Evolutionary conservation across 2,888 invertebrate species (phyloP), one percentile per base, ranked within the genome.

Genomic region (Actias luna): DNA sequence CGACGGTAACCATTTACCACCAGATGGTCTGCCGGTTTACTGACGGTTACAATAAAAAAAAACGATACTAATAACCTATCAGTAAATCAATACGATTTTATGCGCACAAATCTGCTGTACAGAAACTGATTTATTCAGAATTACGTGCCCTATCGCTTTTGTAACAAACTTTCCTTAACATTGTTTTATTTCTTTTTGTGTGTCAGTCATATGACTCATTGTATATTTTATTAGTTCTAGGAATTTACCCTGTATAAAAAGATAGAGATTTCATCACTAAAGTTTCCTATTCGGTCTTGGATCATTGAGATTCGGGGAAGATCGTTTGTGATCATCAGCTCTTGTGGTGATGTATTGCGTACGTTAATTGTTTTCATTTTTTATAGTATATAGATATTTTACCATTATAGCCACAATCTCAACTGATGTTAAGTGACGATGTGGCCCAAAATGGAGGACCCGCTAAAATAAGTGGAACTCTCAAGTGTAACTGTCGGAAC

Each of bases 81-180:
- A n/a, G 42, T 42, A 18, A 42, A n/a, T 42, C 4, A n/a, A 42
- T 46, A 46, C 22, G 10, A 22, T 46, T 18, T 46, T 46, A 46
- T 46, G 18, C 22, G 46, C 18, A 46, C 18, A 46, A n/a, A 39
- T n/a, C 4, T 39, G 39, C 4, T 39, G 39, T 39, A n/a, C n/a
- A n/a, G n/a, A 39, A 39, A 46, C 46, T 46, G 46, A 46, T 46
- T 18, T 22, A 22, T 22, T 46, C 22, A 7, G 46, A 46, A 22
- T 46, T 22, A 8, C 46, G 46, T 46, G 46, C 46, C 14, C 46
- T 46, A 46, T 46, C 46, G 22, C 46, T 46, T 46, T 46, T 8
- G 46, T 22, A 46, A 22, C 46, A 46, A 12, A 18, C 46, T 46
- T 46, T 46, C 46, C 46, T 46, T 46, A 46, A 46, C 46, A 46